A percentile compares a stretch with the other conserved stretches of the same genome.
These are phyloP conservation scores for Gallinago jamesoni DNA, from an alignment of 2,113 vertebrate genomes.

Conservation along the genomic window DNA sequence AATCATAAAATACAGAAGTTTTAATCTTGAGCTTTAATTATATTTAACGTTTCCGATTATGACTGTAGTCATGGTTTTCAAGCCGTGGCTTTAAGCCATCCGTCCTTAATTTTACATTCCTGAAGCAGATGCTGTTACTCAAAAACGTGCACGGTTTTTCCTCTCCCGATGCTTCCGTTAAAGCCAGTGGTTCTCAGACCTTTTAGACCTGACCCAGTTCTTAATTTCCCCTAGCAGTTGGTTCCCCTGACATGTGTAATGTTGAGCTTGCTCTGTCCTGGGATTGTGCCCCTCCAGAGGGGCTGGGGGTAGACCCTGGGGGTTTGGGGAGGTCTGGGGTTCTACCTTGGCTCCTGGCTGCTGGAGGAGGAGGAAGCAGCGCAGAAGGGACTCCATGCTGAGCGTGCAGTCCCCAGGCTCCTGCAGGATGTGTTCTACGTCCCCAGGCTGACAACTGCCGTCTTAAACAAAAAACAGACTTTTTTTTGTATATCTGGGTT, in stretches of 20 bases:
- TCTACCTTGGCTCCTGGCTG: not conserved
- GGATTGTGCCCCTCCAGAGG: fast-evolving
- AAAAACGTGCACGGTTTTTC: not conserved
- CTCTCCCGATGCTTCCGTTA: not conserved
- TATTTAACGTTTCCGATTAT: not conserved
- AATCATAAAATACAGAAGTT: not conserved
- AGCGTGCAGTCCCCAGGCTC: not conserved
- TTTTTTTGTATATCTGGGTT: not conserved
- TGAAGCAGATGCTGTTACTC: not conserved
- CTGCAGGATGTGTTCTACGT: not conserved
- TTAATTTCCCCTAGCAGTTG: not conserved
- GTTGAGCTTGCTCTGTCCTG: not conserved
- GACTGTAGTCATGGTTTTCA: not conserved
- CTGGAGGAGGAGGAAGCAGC: not conserved
- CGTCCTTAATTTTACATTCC: not conserved
- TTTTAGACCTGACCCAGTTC: not conserved
- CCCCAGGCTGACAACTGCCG: not conserved
- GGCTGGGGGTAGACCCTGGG: not conserved
- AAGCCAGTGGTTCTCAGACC: not conserved
- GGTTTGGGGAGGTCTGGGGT: not conserved
- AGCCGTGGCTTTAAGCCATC: not conserved
- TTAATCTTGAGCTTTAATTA: not conserved
- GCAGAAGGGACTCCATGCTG: not conserved
- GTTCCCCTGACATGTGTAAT: fast-evolving
- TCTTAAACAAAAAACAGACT: not conserved